These are phyloP conservation scores for Chaetops frenatus DNA, from an alignment of 2,113 vertebrate genomes.

Conservation along the genomic window DNA sequence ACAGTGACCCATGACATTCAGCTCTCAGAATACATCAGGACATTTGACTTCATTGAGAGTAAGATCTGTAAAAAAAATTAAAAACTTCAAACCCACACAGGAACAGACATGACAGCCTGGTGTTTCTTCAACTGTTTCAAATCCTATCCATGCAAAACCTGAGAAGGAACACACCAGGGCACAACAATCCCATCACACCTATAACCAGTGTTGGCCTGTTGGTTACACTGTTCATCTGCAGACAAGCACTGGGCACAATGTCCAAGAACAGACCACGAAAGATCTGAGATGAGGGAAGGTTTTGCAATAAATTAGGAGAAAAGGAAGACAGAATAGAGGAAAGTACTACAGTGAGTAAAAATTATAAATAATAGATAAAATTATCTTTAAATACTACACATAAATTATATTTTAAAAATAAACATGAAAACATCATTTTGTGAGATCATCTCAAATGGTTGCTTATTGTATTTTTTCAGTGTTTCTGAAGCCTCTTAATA, in stretches of 20 bases:
- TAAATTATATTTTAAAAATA: background rate
- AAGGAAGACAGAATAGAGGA: background rate
- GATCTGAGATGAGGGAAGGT: background rate
- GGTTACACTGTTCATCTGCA: background rate
- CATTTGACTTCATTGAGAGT: background rate
- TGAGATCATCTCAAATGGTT: background rate
- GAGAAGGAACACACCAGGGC: background rate
- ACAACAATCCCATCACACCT: no score
- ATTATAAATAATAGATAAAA: background rate
- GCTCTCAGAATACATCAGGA: background rate
- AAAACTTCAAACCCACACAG: background rate
- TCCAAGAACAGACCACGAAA: background rate
- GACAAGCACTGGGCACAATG: background rate
- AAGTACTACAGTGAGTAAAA: background rate
- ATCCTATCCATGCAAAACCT: background rate
- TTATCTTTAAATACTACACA: background rate
- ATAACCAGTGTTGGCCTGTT: background rate
- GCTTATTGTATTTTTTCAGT: background rate
- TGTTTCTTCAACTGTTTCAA: background rate
- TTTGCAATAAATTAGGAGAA: background rate
- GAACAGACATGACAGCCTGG: background rate
- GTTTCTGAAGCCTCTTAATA: constrained; percentile 14
- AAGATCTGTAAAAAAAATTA: background rate
- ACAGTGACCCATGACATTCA: background rate
- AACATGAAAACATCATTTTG: background rate